A percentile compares a stretch with the other conserved stretches of the same genome.
Conservation (phyloP, 1,140 invertebrate genomes). For the Drosophila willistoni region DNA sequence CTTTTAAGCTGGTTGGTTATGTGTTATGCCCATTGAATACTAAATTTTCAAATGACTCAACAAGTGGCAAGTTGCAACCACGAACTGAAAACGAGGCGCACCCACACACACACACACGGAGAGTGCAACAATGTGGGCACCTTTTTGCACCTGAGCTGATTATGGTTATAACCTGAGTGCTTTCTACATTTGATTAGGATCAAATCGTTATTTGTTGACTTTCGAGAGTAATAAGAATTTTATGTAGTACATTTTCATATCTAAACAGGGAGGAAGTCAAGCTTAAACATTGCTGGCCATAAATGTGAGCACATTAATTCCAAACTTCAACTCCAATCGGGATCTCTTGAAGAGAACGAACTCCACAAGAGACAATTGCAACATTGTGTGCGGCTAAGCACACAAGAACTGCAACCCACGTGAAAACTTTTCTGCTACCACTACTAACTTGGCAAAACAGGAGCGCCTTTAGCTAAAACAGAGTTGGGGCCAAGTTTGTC, state of each 20-base stretch:
- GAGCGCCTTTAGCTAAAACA: neutral
- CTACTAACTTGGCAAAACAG: conserved; percentile 14
- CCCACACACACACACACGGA: conserved; percentile 29
- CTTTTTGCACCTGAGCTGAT: conserved; percentile 41
- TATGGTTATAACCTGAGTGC: conserved; percentile 23
- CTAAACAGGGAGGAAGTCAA: neutral
- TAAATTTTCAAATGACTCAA: conserved; percentile 70
- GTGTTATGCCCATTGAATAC: conserved; percentile 49
- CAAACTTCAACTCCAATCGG: neutral
- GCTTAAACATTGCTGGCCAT: neutral
- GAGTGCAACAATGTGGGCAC: conserved; percentile 2
- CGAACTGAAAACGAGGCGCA: conserved; percentile 31
- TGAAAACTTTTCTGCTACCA: conserved; percentile 29
- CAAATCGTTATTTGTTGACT: neutral
- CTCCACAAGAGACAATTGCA: conserved; percentile 55
- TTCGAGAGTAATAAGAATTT: neutral
- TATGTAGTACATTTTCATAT: neutral
- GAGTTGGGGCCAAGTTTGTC: neutral
- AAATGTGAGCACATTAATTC: neutral
- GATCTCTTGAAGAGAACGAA: conserved; percentile 28
- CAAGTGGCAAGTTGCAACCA: conserved; percentile 59
- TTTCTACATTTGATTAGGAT: conserved; percentile 14
- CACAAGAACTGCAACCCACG: conserved; percentile 34
- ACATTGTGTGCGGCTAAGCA: conserved; percentile 50
- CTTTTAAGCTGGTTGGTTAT: neutral